Conservation (phyloP, 2,888 invertebrate species). For the Cerastis leucographa region DNA sequence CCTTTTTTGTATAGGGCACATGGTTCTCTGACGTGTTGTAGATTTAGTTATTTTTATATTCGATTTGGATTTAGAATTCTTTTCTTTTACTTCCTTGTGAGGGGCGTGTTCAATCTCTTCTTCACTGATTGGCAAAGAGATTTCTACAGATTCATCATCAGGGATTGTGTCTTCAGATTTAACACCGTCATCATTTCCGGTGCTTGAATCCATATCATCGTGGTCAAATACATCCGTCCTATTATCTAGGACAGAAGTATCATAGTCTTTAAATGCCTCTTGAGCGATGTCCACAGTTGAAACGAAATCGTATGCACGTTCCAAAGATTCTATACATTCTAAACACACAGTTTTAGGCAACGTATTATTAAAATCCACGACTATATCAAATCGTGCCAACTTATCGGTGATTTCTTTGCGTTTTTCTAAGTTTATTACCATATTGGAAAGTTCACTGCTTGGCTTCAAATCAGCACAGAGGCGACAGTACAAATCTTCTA, state of each 20-base stretch:
- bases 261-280: slow-evolving; percentile 41
- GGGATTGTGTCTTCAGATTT: background rate
- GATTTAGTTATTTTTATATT: background rate
- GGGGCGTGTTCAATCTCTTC: background rate
- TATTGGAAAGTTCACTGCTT: slow-evolving; percentile 22
- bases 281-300: slow-evolving; percentile 35
- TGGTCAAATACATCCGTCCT: background rate
- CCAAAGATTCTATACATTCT: slow-evolving; percentile 36
- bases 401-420: slow-evolving; percentile 32
- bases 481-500: slow-evolving; percentile 48
- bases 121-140: background rate
- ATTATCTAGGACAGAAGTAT: background rate
- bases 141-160: background rate
- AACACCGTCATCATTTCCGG: background rate
- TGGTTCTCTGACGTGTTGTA: background rate
- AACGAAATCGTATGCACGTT: slow-evolving; percentile 42
- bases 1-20: background rate
- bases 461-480: slow-evolving; percentile 50
- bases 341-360: slow-evolving; percentile 55
- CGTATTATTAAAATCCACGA: slow-evolving; percentile 29
- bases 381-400: slow-evolving; percentile 36
- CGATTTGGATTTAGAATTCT: slow-evolving; percentile 3
- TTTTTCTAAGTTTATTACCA: slow-evolving; percentile 32
- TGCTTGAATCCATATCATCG: background rate
- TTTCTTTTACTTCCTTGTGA: background rate